phyloP scores from a whole-genome alignment of 2,888 invertebrate genomes.

The Zootermopsis nevadensis region DNA sequence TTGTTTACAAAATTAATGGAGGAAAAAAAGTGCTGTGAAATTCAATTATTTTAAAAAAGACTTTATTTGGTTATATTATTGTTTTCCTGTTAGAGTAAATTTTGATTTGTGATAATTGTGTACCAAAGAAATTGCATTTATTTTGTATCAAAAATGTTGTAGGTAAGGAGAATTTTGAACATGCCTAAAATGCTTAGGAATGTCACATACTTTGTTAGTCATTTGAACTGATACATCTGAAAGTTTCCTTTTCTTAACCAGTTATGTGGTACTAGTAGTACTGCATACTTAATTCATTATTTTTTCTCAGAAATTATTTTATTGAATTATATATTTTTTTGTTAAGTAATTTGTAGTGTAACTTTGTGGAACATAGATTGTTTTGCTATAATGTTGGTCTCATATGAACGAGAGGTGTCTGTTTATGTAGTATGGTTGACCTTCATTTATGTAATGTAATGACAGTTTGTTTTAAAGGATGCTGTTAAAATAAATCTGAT shows the following conservation, averaged over 20 bases:
- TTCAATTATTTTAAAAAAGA: slow-evolving; percentile 32
- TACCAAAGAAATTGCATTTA: slow-evolving; percentile 52
- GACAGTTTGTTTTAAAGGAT: slow-evolving; percentile 20
- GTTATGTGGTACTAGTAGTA: not conserved
- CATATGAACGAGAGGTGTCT: slow-evolving; percentile 31
- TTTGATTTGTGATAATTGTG: slow-evolving; percentile 49
- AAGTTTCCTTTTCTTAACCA: slow-evolving; percentile 15
- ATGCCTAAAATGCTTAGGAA: slow-evolving; percentile 17
- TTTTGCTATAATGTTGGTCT: slow-evolving; percentile 40
- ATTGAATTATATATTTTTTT: slow-evolving; percentile 2
- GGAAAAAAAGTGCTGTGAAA: slow-evolving; percentile 47
- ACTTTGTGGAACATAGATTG: slow-evolving; percentile 15
- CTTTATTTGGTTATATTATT: slow-evolving; percentile 24
- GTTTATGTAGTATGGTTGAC: slow-evolving; percentile 32
- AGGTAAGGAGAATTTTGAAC: slow-evolving; percentile 14
- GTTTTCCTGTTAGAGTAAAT: slow-evolving; percentile 12
- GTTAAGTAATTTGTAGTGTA: slow-evolving; percentile 18
- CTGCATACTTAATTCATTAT: not conserved
- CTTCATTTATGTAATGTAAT: slow-evolving; percentile 38
- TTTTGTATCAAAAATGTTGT: slow-evolving; percentile 35
- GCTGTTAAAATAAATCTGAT: slow-evolving; percentile 25
- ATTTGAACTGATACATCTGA: slow-evolving; percentile 7
- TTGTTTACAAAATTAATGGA: slow-evolving; percentile 39
- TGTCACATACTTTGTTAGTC: not conserved
- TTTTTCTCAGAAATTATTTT: slow-evolving; percentile 1